Evolutionary conservation across 2,888 invertebrate species (phyloP), one percentile per base, ranked within the genome.

Genomic region (Apocheima hispidaria): DNA sequence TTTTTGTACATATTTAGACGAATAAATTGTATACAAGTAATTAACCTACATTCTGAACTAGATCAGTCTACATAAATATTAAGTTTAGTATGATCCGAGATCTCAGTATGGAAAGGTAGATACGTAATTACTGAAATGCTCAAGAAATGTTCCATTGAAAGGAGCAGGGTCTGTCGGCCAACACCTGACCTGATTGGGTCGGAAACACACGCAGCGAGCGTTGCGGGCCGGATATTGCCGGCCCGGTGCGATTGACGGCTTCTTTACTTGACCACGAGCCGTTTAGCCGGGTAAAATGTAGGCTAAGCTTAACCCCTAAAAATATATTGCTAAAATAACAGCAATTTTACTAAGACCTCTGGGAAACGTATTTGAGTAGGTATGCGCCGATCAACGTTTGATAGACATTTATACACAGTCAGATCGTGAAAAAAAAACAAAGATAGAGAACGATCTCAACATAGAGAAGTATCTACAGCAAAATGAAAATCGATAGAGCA

Each of bases 221-320:
- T 62, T 76, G 75, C 76, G 74, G 58, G 23, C 84, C 86, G 87
- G 87, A 87, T 87, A 88, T 87, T 87, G 82, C 79, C 61, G 72
- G 72, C 73, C 75, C 75, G 65, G 72, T 68, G 69, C 72, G 74
- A 73, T 73, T 74, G 71, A 76, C 70, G 70, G 73, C 65, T 79
- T 62, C 75, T 77, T 76, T 77, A 75, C 74, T 74, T 64, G 67
- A 60, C 70, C 69, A 71, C 59, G 70, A 71, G 63, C 53, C 60
- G 59, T 58, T 63, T 68, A 63, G 55, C 60, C 50, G 50, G 35
- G 33, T 23, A 55, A 55, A 60, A 43, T 60, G 35, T 35, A 33
- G 48, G 40, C 26, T 49, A 26, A 41, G 36, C 46, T 36, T n/a
- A 28, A 38, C 51, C 18, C 30, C 51, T 30, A 38, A 28, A 41